phyloP scores from a whole-genome alignment of 2,888 invertebrate genomes.

The Epinotia ramella region DNA sequence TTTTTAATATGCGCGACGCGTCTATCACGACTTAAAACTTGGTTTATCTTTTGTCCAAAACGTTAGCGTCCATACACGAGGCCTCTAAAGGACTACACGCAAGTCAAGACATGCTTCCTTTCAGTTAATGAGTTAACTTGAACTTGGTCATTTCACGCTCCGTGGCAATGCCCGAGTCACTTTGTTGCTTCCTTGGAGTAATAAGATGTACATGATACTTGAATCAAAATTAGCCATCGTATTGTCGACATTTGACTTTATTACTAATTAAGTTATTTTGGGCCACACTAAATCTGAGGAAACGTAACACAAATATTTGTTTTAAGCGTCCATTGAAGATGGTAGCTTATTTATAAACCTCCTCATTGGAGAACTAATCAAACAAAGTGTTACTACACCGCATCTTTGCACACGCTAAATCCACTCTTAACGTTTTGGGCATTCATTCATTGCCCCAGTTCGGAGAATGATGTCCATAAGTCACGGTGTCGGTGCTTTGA shows the following conservation, averaged over 20 bases:
- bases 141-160: conserved; percentile 26
- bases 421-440: conserved; percentile 61
- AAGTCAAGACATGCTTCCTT: conserved; percentile 22
- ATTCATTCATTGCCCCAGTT: conserved; percentile 66
- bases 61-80: conserved; percentile 24
- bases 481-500: conserved; percentile 48
- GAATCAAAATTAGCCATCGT: background rate
- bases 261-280: conserved; percentile 27
- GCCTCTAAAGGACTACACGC: conserved; percentile 31
- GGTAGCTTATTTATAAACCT: conserved; percentile 19
- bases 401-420: conserved; percentile 62
- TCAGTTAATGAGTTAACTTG: conserved; percentile 29
- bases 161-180: conserved; percentile 26
- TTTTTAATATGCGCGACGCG: conserved; percentile 35
- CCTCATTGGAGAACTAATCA: conserved; percentile 16
- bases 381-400: conserved; percentile 38
- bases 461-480: conserved; percentile 51
- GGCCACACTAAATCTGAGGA: conserved; percentile 20
- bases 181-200: conserved; percentile 2
- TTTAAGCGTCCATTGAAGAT: conserved; percentile 33
- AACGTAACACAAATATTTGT: conserved; percentile 25
- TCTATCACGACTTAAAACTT: conserved; percentile 20
- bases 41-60: conserved; percentile 40
- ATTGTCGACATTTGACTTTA: conserved; percentile 16
- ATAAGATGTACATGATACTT: conserved; percentile 1